Conservation (phyloP, 2,888 invertebrate species). For the Nephrotoma flavescens region DNA sequence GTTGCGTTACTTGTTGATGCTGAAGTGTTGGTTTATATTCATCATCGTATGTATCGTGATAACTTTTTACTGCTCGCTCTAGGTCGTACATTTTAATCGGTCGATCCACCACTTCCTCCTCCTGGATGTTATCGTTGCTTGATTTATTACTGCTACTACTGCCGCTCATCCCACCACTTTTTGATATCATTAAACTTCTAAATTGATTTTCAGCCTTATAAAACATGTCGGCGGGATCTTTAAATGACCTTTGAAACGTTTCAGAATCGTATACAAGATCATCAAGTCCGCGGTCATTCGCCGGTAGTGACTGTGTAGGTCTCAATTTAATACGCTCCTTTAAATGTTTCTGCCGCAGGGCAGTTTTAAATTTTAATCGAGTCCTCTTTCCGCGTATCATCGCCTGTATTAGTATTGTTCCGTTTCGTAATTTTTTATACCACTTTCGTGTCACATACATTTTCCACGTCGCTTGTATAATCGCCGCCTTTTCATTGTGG, state of each 20-base stretch:
- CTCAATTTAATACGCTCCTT: conserved; percentile 17
- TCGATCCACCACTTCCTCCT: conserved; percentile 9
- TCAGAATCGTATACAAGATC: conserved; percentile 10
- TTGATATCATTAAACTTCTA: conserved; percentile 17
- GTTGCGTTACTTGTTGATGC: not conserved
- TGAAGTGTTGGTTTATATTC: not conserved
- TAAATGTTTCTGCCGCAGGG: conserved; percentile 19
- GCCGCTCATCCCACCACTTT: conserved; percentile 7
- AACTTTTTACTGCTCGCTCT: conserved; percentile 9
- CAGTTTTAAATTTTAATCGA: conserved; percentile 37
- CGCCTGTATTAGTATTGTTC: conserved; percentile 54
- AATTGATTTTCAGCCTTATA: conserved; percentile 19
- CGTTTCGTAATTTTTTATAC: conserved; percentile 45
- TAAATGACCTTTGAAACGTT: conserved; percentile 13
- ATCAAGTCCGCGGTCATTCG: conserved; percentile 8
- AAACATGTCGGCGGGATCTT: conserved; percentile 14
- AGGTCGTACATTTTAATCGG: conserved; percentile 9
- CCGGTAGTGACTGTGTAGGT: conserved; percentile 33
- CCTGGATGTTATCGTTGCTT: not conserved
- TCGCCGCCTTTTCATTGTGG: conserved; percentile 39
- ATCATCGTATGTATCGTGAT: conserved; percentile 7
- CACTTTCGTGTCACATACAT: conserved; percentile 50
- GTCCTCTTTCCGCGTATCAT: conserved; percentile 51
- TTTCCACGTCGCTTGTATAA: conserved; percentile 69
- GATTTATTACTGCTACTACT: not conserved